Conservation (phyloP, 2,888 invertebrate genomes). For the Callyntrura guangdongensis region DNA sequence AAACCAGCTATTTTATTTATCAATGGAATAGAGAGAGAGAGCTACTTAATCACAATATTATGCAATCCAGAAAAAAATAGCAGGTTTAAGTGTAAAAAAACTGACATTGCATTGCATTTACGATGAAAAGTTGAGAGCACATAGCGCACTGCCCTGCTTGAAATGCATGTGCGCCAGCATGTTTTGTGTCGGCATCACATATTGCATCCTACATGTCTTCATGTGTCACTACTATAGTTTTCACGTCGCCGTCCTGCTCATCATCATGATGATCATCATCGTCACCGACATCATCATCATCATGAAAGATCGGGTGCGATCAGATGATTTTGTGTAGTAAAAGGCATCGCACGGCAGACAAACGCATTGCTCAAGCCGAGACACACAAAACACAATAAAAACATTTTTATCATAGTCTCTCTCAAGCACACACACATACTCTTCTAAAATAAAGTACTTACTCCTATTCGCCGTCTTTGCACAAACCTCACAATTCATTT, state of each 20-base stretch:
- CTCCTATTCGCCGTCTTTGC: slow-evolving; percentile 55
- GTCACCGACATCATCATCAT: slow-evolving; percentile 36
- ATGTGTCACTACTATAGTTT: slow-evolving; percentile 43
- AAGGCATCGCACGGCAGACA: slow-evolving; percentile 63
- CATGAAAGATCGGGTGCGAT: slow-evolving; percentile 77
- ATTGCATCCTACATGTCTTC: slow-evolving; percentile 46
- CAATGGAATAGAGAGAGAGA: slow-evolving; percentile 32
- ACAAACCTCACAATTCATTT: slow-evolving; percentile 68
- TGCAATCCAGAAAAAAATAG: not conserved
- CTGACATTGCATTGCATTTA: not conserved
- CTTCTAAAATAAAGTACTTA: slow-evolving; percentile 42
- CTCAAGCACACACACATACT: slow-evolving; percentile 12
- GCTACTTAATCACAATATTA: slow-evolving; percentile 43
- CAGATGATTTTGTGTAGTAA: slow-evolving; percentile 78
- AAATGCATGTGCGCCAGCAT: not conserved
- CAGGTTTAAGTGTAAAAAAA: not conserved
- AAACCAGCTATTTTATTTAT: slow-evolving; percentile 29
- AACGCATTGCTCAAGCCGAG: not conserved
- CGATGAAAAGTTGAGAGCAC: not conserved
- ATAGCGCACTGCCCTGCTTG: not conserved
- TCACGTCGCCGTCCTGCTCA: slow-evolving; percentile 49
- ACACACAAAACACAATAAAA: slow-evolving; percentile 72
- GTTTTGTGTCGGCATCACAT: slow-evolving; percentile 10
- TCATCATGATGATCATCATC: slow-evolving; percentile 26
- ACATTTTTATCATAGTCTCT: slow-evolving; percentile 73